Percentiles rank a stretch among this genome's conserved stretches.
phyloP scores from a whole-genome alignment of 2,113 vertebrate genomes.

The Syrmaticus mikado region DNA sequence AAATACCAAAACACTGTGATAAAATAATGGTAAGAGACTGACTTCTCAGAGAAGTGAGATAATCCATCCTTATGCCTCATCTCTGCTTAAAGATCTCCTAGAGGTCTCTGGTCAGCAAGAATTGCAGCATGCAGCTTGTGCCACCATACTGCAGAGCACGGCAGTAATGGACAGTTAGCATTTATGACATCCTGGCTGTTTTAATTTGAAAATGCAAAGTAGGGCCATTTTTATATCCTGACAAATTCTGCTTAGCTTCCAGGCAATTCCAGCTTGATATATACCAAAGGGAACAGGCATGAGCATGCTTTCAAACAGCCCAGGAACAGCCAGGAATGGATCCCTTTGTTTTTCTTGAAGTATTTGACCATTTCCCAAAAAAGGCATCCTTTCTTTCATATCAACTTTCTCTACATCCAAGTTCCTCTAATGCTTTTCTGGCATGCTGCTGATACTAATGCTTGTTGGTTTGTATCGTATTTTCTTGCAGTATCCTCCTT shows the following conservation, averaged over 20 bases:
- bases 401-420: not conserved
- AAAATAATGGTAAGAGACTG: conserved; percentile 60
- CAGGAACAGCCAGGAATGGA: not conserved
- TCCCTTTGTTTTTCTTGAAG: not conserved
- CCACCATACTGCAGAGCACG: not conserved
- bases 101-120: not conserved
- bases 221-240: not conserved
- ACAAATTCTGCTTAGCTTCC: conserved; percentile 1
- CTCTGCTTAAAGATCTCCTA: not conserved
- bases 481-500: not conserved
- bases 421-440: not conserved
- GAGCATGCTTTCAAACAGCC: not conserved
- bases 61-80: not conserved
- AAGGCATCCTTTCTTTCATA: not conserved
- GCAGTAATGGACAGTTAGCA: not conserved
- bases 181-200: not conserved
- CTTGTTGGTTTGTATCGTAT: not conserved
- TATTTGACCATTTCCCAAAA: not conserved
- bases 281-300: not conserved
- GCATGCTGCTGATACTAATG: not conserved
- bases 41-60: not conserved
- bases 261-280: not conserved
- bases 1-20: conserved; percentile 72
- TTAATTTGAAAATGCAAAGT: not conserved
- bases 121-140: accelerated